These are phyloP conservation scores for Erpetoichthys calabaricus DNA, from an alignment of 2,797 vertebrate genomes.

Conservation along the genomic window DNA sequence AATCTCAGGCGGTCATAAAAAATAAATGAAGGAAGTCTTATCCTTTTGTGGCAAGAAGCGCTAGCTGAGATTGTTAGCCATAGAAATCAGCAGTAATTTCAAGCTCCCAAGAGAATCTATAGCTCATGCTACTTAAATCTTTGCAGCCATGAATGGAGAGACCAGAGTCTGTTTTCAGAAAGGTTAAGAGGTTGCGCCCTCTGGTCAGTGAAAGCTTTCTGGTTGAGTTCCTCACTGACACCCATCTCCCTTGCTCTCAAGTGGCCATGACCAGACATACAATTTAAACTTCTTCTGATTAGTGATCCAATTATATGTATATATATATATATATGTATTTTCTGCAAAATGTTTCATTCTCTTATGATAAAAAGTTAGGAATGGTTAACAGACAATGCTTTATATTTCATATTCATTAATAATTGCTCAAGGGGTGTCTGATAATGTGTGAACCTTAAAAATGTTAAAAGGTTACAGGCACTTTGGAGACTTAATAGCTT, in stretches of 20 bases:
- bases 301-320: constrained; percentile 3
- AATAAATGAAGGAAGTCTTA: too few species aligned
- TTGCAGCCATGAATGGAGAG: constrained; percentile 28
- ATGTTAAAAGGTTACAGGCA: too few species aligned
- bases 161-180: constrained; percentile 26
- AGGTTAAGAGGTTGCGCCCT: constrained; percentile 31
- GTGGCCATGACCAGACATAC: constrained; percentile 16
- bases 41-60: constrained; percentile 14
- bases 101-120: constrained; percentile 33
- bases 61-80: constrained; percentile 49
- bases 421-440: too few species aligned
- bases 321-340: neutral
- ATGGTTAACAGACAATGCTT: too few species aligned
- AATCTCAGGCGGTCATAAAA: too few species aligned
- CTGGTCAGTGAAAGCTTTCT: constrained; percentile 27
- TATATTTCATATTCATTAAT: too few species aligned
- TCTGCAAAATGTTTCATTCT: too few species aligned
- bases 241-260: constrained; percentile 4
- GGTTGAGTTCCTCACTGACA: constrained; percentile 26
- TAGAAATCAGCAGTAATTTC: constrained; percentile 44
- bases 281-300: constrained; percentile 21
- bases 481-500: too few species aligned
- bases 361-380: too few species aligned
- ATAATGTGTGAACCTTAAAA: too few species aligned
- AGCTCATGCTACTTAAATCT: constrained; percentile 33